Evolutionary conservation across 2,113 vertebrate genomes (phyloP).

Genomic region (Scytalopus superciliaris): DNA sequence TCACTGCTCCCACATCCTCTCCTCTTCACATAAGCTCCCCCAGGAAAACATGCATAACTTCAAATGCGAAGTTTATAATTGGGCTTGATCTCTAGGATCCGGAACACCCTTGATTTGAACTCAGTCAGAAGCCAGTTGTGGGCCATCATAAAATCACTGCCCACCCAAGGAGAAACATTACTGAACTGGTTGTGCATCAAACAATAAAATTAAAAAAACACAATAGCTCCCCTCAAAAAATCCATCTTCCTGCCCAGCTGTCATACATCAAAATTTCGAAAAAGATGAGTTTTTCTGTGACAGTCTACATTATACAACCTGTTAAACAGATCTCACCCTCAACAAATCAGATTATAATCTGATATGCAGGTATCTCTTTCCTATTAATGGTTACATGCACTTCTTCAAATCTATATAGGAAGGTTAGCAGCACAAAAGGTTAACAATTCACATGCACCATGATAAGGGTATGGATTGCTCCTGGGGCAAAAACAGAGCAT

Average conservation of each 20-base stretch:
- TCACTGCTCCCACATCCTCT: not conserved
- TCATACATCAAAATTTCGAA: not conserved
- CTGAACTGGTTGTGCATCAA: not conserved
- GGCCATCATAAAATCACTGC: not conserved
- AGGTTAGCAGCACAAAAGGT: not conserved
- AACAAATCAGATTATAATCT: not conserved
- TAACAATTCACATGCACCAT: not conserved
- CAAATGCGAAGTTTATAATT: not conserved
- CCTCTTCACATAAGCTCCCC: not conserved
- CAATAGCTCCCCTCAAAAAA: not conserved
- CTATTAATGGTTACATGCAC: not conserved
- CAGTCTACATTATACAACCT: not conserved
- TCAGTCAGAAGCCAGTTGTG: not conserved
- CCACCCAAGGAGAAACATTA: not conserved
- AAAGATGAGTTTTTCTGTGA: not conserved
- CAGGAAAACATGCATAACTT: not conserved
- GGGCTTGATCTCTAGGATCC: not conserved
- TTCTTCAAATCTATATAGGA: not conserved
- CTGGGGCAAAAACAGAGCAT: not conserved
- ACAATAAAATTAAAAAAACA: conserved; percentile 13
- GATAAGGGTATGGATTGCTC: not conserved
- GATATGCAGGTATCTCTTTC: not conserved
- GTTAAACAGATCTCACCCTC: not conserved
- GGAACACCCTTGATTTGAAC: not conserved
- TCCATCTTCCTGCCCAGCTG: not conserved